These are phyloP conservation scores for Vesta saturnalis DNA, from an alignment of 2,888 invertebrate species.

Conservation along the genomic window DNA sequence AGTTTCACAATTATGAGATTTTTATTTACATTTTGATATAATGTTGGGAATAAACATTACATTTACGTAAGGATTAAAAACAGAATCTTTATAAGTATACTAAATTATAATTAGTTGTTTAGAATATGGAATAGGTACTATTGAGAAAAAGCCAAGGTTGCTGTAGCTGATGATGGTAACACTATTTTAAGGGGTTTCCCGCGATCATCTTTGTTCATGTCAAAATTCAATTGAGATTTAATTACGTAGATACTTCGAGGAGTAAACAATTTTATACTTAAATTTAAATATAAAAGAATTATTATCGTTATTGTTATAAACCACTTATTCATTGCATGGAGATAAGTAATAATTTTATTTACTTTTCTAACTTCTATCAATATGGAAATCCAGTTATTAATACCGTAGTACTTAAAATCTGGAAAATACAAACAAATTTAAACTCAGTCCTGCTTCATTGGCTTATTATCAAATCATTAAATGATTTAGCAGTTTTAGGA, in stretches of 20 bases:
- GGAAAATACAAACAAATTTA: not conserved
- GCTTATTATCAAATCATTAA: not conserved
- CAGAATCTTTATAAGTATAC: too few relatives aligned
- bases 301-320: not conserved
- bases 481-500: not conserved
- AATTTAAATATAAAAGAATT: not conserved
- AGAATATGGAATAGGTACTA: too few relatives aligned
- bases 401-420: not conserved
- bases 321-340: slow-evolving; percentile 3
- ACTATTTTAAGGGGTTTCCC: too few relatives aligned
- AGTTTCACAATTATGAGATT: too few relatives aligned
- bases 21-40: not conserved
- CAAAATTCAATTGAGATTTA: not conserved
- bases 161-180: too few relatives aligned
- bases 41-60: slow-evolving; percentile 1
- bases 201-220: not conserved
- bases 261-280: not conserved
- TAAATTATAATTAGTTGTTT: too few relatives aligned
- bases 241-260: not conserved
- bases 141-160: too few relatives aligned
- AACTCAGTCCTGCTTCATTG: not conserved
- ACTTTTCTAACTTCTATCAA: not conserved
- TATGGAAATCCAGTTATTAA: not conserved
- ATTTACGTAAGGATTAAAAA: too few relatives aligned
- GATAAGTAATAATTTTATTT: slow-evolving; percentile 8